Conservation (phyloP, 2,888 invertebrate species). For the Allygus modestus region DNA sequence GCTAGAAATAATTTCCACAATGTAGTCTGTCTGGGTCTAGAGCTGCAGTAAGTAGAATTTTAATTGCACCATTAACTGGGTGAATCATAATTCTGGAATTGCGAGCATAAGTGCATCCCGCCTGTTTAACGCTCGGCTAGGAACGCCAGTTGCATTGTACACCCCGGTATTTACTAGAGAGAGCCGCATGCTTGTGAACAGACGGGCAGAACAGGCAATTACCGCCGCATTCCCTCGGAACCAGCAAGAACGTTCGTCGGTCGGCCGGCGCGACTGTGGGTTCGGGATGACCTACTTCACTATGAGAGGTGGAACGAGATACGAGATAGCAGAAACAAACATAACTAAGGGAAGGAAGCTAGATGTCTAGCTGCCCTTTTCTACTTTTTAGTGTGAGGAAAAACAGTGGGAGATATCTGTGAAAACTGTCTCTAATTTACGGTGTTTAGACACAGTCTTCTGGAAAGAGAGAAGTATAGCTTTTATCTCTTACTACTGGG, state of each 20-base stretch:
- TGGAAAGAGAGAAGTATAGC: too few relatives aligned
- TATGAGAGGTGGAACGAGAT: background rate
- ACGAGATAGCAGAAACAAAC: background rate
- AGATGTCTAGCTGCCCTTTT: background rate
- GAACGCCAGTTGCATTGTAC: slow-evolving; percentile 9
- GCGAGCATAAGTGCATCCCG: slow-evolving; percentile 16
- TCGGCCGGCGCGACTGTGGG: background rate
- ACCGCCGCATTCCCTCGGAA: background rate
- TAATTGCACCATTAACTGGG: background rate
- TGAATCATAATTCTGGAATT: slow-evolving; percentile 11
- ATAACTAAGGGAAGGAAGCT: background rate
- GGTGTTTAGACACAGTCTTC: too few relatives aligned
- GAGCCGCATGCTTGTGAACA: background rate
- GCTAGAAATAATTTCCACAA: background rate
- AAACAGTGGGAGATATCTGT: background rate
- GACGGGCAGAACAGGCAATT: background rate
- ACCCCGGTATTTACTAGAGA: slow-evolving; percentile 8
- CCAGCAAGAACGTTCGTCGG: background rate
- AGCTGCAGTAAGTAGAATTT: background rate
- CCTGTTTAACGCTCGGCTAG: background rate
- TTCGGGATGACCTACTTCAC: background rate
- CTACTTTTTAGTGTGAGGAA: background rate
- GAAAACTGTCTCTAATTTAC: background rate
- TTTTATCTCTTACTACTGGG: too few relatives aligned
- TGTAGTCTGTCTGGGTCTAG: background rate